Percentiles rank a stretch among this genome's conserved stretches.
phyloP scores from a whole-genome alignment of 2,797 vertebrate genomes.

The Epinephelus coioides region DNA sequence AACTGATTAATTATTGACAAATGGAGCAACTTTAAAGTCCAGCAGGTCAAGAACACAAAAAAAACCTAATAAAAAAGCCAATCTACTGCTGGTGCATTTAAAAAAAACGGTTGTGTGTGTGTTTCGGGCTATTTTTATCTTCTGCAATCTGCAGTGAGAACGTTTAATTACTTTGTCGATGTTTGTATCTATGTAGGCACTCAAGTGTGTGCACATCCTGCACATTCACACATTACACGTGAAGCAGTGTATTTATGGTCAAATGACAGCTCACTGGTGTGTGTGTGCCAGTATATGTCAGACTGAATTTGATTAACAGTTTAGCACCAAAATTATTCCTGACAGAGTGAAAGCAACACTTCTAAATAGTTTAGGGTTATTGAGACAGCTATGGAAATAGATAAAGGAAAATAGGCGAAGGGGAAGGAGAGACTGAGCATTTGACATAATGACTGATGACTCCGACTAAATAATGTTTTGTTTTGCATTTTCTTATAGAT shows the following conservation, averaged over 20 bases:
- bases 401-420: neutral
- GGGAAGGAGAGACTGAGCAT: constrained; percentile 10
- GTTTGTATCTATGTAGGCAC: constrained; percentile 22
- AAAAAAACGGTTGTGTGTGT: neutral
- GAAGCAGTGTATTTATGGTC: constrained; percentile 20
- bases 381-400: constrained; percentile 23
- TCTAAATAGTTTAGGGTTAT: constrained; percentile 24
- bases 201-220: constrained; percentile 11
- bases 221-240: constrained; percentile 5
- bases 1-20: constrained; percentile 35
- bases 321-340: constrained; percentile 36
- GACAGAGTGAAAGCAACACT: constrained; percentile 37
- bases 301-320: constrained; percentile 51
- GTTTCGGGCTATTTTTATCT: constrained; percentile 19
- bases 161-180: constrained; percentile 9
- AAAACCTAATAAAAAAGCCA: constrained; percentile 1
- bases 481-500: constrained; percentile 83
- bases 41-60: constrained; percentile 27
- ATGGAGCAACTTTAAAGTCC: neutral
- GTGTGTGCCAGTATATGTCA: constrained; percentile 14
- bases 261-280: constrained; percentile 10
- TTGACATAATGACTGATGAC: constrained; percentile 55
- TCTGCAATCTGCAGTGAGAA: constrained; percentile 38
- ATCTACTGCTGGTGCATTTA: constrained; percentile 9
- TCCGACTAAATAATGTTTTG: constrained; percentile 57